Percentiles rank a stretch among this genome's conserved stretches.
Conservation (phyloP, 2,888 invertebrate species). For the Cephalotes varians region DNA sequence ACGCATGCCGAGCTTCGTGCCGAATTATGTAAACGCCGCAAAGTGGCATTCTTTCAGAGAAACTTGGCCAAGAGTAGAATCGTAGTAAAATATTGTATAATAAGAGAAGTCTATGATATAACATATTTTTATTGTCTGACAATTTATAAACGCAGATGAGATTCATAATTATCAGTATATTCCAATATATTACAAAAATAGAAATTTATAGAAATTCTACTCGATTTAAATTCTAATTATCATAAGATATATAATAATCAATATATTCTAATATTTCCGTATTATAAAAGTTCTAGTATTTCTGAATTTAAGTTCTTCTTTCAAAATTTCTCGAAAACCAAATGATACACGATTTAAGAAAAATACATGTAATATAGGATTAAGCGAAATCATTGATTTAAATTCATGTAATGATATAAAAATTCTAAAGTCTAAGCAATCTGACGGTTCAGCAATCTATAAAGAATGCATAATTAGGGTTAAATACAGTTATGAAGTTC, state of each 20-base stretch:
- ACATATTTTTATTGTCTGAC: not conserved
- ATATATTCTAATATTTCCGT: not conserved
- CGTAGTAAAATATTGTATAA: conserved; percentile 11
- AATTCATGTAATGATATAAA: too few species aligned
- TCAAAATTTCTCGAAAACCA: not conserved
- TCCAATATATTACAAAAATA: not conserved
- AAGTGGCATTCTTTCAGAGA: conserved; percentile 17
- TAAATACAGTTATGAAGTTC: not conserved
- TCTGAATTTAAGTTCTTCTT: conserved; percentile 11
- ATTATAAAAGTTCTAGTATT: not conserved
- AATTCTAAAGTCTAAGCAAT: too few species aligned
- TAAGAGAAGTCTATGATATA: not conserved
- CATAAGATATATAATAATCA: not conserved
- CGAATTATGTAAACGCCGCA: conserved; percentile 58
- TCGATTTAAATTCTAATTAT: too few species aligned
- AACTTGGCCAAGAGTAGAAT: conserved; percentile 15
- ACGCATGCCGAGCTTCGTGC: conserved; percentile 55
- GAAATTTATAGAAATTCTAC: too few species aligned
- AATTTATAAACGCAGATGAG: conserved; percentile 17
- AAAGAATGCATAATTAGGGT: not conserved
- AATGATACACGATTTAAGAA: not conserved
- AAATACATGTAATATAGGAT: too few species aligned
- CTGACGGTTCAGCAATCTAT: not conserved
- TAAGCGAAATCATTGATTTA: not conserved
- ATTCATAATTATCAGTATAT: not conserved